Conservation (phyloP, 2,797 vertebrate genomes). For the Diceros bicornis region DNA sequence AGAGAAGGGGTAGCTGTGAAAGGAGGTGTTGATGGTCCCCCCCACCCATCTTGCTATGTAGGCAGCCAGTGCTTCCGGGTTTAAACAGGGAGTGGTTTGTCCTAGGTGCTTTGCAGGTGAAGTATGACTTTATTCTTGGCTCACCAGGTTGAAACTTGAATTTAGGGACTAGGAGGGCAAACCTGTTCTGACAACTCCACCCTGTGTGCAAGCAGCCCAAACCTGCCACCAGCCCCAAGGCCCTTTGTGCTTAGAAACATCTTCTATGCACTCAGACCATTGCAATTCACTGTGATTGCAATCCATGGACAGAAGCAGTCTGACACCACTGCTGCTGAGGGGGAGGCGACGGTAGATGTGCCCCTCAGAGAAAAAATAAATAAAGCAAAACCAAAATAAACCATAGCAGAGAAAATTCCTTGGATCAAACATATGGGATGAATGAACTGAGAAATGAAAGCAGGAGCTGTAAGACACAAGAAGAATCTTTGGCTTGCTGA, state of each 20-base stretch:
- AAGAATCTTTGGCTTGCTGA: conserved; percentile 64
- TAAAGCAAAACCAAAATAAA: conserved; percentile 68
- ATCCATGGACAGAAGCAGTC: background rate
- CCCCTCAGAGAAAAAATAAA: conserved; percentile 44
- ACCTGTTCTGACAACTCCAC: conserved; percentile 75
- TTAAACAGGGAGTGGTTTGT: conserved; percentile 38
- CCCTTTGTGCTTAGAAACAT: conserved; percentile 66
- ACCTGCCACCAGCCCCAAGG: conserved; percentile 61
- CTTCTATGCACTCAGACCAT: background rate
- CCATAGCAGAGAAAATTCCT: conserved; percentile 52
- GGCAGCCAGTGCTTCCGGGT: background rate
- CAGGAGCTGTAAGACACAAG: conserved; percentile 62
- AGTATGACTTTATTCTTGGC: conserved; percentile 65
- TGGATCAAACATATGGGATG: conserved; percentile 32
- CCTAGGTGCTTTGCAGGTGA: conserved; percentile 67
- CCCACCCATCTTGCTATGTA: conserved; percentile 33
- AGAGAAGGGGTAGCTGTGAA: conserved; percentile 80
- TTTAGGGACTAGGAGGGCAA: conserved; percentile 62
- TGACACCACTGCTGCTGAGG: background rate
- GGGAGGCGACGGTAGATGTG: background rate
- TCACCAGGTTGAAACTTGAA: conserved; percentile 81
- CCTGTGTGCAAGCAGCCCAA: conserved; percentile 67
- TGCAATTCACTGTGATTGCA: conserved; percentile 41
- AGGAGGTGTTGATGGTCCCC: conserved; percentile 19
- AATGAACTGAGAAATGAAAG: conserved; percentile 55